Conservation (phyloP, 2,797 vertebrate species). For the Channallabes apus region DNA sequence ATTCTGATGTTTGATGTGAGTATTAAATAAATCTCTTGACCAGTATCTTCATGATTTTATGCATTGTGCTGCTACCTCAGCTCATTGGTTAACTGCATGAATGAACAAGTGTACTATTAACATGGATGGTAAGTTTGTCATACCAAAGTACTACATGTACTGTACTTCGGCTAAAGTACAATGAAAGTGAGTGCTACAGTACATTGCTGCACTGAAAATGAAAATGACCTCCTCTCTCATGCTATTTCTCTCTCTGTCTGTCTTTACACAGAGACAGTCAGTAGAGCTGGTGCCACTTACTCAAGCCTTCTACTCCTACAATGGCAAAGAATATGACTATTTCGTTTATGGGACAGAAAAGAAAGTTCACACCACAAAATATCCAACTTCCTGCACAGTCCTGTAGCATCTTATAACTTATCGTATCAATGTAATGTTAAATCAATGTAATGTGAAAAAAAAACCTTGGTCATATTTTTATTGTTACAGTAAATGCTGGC, state of each 20-base stretch:
- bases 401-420: conserved; percentile 54
- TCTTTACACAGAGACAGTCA: conserved; percentile 74
- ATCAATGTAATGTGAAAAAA: neutral
- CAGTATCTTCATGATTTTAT: no score
- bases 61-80: no score
- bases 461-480: neutral
- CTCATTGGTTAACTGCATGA: no score
- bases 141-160: neutral
- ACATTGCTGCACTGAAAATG: neutral
- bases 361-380: conserved; percentile 72
- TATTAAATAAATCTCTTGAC: no score
- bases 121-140: neutral
- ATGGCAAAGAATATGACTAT: conserved; percentile 72
- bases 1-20: no score
- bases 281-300: conserved; percentile 84
- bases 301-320: conserved; percentile 75
- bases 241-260: conserved; percentile 1
- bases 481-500: neutral
- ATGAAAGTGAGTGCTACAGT: neutral
- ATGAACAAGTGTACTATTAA: no score
- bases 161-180: no score
- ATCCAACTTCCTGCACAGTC: conserved; percentile 70
- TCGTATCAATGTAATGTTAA: neutral
- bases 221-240: conserved; percentile 1
- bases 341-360: conserved; percentile 79